Conservation (phyloP, 1,140 invertebrate species). For the Stenopsyche tienmushanensis region DNA sequence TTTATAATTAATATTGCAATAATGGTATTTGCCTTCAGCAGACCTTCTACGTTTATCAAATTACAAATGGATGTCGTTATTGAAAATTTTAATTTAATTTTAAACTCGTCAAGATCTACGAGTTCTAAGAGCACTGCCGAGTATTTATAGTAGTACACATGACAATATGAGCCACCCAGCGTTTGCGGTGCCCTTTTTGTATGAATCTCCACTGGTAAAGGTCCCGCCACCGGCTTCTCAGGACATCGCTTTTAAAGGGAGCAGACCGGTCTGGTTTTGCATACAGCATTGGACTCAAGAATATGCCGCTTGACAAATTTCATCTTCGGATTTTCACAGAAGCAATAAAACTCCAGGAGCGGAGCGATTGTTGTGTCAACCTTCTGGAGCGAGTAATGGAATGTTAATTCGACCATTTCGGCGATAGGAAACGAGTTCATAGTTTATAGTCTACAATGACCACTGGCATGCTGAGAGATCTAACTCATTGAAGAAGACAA, state of each 20-base stretch:
- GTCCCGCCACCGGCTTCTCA: not conserved
- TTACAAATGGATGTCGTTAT: too few relatives aligned
- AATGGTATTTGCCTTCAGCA: not conserved
- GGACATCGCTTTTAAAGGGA: not conserved
- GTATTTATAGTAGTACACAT: too few relatives aligned
- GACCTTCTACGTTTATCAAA: not conserved
- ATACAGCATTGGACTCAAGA: constrained; percentile 1
- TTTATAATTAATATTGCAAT: too few relatives aligned
- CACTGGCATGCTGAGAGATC: too few relatives aligned
- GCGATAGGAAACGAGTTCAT: too few relatives aligned
- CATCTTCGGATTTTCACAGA: constrained; percentile 2
- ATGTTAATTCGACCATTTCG: not conserved
- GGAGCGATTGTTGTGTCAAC: constrained; percentile 12
- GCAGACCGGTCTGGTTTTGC: constrained; percentile 1
- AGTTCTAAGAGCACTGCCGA: too few relatives aligned
- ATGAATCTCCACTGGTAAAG: constrained; percentile 1
- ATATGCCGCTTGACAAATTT: constrained; percentile 22
- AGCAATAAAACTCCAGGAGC: constrained; percentile 13
- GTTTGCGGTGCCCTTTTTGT: constrained; percentile 15
- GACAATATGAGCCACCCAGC: not conserved
- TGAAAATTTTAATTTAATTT: too few relatives aligned
- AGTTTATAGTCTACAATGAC: too few relatives aligned
- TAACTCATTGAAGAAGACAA: too few relatives aligned
- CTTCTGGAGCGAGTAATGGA: not conserved
- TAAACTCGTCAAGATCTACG: too few relatives aligned